Percentiles rank a stretch among this genome's conserved stretches.
Conservation (phyloP, 2,113 vertebrate species). For the Tamias sibiricus region DNA sequence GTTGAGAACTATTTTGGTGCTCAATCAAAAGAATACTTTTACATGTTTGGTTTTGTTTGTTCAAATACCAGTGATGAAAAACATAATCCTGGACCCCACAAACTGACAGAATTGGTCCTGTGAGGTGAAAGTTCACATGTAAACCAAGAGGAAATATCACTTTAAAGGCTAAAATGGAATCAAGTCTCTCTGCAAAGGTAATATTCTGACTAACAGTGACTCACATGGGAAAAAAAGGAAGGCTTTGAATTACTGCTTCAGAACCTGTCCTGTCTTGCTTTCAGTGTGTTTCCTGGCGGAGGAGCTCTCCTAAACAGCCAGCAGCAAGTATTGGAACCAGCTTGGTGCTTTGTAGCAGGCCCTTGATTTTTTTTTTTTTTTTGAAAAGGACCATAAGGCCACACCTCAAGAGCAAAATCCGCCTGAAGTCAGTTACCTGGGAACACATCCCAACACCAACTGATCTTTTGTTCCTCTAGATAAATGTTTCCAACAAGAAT, state of each 20-base stretch:
- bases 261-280: conserved; percentile 82
- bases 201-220: conserved; percentile 77
- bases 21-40: background rate
- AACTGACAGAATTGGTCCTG: background rate
- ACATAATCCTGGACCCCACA: background rate
- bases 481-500: background rate
- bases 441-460: background rate
- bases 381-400: background rate
- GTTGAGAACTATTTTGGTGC: background rate
- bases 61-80: background rate
- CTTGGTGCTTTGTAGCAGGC: conserved; percentile 2
- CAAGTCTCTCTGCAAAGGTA: conserved; percentile 63
- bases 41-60: background rate
- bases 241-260: conserved; percentile 51
- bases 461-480: background rate
- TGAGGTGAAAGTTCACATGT: background rate
- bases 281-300: conserved; percentile 50
- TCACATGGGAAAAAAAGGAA: conserved; percentile 83
- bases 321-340: background rate
- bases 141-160: background rate
- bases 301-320: conserved; percentile 14
- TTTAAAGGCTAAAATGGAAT: conserved; percentile 57
- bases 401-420: background rate
- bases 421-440: background rate
- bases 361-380: background rate